phyloP scores from a whole-genome alignment of 2,888 invertebrate genomes.

The Julus scandinavius region DNA sequence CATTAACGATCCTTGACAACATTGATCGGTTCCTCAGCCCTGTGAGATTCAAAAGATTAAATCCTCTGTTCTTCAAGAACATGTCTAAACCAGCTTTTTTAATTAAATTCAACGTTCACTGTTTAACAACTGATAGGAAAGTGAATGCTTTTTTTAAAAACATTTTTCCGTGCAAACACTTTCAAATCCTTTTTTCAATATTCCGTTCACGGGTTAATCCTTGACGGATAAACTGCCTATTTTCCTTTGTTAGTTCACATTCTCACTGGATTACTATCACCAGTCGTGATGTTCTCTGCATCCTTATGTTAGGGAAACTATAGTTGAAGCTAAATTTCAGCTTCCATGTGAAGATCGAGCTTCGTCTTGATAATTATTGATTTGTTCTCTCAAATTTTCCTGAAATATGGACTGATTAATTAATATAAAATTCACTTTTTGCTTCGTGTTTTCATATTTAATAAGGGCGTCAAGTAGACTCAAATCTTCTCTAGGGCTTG shows the following conservation, averaged over 20 bases:
- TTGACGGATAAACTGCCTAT: background rate
- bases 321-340: no score
- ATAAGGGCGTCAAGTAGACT: background rate
- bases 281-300: background rate
- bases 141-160: background rate
- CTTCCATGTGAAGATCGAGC: no score
- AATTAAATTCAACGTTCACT: background rate
- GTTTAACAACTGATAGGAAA: background rate
- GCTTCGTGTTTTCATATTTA: background rate
- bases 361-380: background rate
- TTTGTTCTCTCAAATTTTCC: background rate
- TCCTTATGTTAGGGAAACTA: background rate
- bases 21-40: background rate
- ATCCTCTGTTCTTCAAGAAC: background rate
- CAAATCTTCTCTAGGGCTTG: no score
- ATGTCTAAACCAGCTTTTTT: background rate
- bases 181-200: background rate
- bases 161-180: background rate
- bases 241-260: background rate
- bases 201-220: background rate
- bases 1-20: background rate
- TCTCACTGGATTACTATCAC: background rate
- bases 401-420: background rate
- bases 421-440: background rate
- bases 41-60: background rate